Evolutionary conservation across 2,888 invertebrate genomes (phyloP), one percentile per base, ranked within the genome.

Genomic region (Eledone cirrhosa): DNA sequence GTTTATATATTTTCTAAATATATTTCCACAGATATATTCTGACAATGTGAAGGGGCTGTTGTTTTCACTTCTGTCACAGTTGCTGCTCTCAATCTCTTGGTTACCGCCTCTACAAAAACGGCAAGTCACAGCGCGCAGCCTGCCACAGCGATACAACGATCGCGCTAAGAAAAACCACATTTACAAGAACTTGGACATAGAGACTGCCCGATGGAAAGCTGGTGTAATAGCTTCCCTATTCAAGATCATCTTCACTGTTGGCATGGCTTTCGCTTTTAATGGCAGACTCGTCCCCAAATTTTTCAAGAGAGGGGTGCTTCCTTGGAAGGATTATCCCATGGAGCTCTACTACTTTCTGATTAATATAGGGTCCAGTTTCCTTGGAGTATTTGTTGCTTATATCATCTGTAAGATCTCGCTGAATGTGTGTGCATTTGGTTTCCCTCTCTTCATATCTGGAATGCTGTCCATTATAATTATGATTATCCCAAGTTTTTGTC

Each of bases 381-480:
- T 78, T 29, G 86, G 85, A 0, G 84, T 82, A 27, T 78, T 72
- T 27, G 31, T 72, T 3, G 72, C 72, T 2, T 72, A 41, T 13
- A 8, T 72, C 4, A 33, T 22, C 14, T 72, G 72, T 72, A 31
- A 72, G 22, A 72, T 72, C 33, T 72, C 72, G 3, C 31, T 72
- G 2, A 31, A 72, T 22, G 13, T 72, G 22, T 83, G 84, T 16
- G 84, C 85, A 1, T 88, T 88, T 53, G 84, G 84, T 16, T 29
- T 87, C 8, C 88, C 89, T 2, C 78, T 88, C 0, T 77, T 84
- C 16, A 75, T 87, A 0, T 80, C 84, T 1, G 84, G 86, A 2
- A 87, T 88, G 1, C 77, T 87, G 3, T 76, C 85, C 11, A 72
- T 84, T 24, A 41, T 78, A 0, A n/a, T 87, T 11, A 29, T 84